Evolutionary conservation across 2,113 vertebrate species (phyloP).

Genomic region (Grallaria varia): DNA sequence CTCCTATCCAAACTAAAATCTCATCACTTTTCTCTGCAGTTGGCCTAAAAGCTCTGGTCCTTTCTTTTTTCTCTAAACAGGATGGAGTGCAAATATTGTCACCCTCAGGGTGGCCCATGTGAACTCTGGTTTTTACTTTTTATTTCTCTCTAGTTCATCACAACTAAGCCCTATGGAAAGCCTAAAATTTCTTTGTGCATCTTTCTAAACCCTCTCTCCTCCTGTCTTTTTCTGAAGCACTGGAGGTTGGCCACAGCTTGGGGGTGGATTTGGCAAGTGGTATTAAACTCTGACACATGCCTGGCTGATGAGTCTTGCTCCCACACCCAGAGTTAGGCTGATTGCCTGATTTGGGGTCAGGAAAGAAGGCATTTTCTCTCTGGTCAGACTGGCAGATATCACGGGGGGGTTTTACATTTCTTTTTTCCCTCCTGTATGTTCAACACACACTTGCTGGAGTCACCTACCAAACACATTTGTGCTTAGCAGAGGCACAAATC

Average conservation of each 20-base stretch:
- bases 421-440: not conserved
- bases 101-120: not conserved
- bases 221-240: not conserved
- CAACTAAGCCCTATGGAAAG: not conserved
- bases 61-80: not conserved
- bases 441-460: not conserved
- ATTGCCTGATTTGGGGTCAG: not conserved
- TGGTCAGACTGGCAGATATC: not conserved
- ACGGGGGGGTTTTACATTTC: not conserved
- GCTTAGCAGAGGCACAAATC: not conserved
- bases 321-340: not conserved
- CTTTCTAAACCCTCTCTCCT: not conserved
- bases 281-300: not conserved
- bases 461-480: not conserved
- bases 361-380: not conserved
- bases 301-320: not conserved
- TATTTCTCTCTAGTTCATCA: not conserved
- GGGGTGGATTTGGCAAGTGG: constrained; percentile 1
- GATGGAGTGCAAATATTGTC: not conserved
- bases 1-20: not conserved
- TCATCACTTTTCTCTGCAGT: not conserved
- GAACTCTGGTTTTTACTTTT: not conserved
- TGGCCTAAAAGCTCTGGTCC: not conserved
- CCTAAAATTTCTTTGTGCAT: not conserved
- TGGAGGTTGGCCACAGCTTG: not conserved